A percentile compares a stretch with the other conserved stretches of the same genome.
Evolutionary conservation across 2,797 vertebrate species (phyloP).

Genomic region (Cossypha heuglini): DNA sequence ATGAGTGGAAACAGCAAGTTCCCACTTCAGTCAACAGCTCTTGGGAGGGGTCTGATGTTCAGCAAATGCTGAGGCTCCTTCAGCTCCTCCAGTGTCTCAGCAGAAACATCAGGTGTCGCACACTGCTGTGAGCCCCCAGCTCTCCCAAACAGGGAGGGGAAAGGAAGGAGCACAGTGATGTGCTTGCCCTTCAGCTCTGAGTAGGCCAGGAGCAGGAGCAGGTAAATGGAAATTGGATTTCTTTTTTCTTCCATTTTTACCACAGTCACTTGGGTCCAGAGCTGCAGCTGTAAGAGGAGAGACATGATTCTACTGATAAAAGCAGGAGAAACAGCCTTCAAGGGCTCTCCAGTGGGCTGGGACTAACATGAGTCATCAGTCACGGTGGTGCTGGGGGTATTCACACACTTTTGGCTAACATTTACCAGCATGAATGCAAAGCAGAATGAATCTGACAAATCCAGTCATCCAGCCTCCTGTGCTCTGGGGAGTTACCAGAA

Average conservation of each 20-base stretch:
- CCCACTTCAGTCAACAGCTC: conserved; percentile 26
- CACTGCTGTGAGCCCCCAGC: accelerated
- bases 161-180: not conserved
- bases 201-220: not conserved
- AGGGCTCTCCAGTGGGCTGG: conserved; percentile 15
- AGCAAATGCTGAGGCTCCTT: not conserved
- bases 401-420: not conserved
- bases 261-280: not conserved
- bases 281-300: not conserved
- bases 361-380: conserved; percentile 44
- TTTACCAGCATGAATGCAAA: conserved; percentile 10
- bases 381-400: not conserved
- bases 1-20: conserved; percentile 5
- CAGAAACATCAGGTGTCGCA: not conserved
- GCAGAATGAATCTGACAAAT: not conserved
- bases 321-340: not conserved
- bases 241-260: not conserved
- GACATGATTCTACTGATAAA: not conserved
- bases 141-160: not conserved
- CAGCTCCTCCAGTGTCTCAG: not conserved
- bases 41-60: not conserved
- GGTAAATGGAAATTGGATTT: not conserved
- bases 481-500: not conserved
- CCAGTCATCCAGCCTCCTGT: not conserved
- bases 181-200: not conserved